These are phyloP conservation scores for Hyperoodon ampullatus DNA, from an alignment of 2,113 vertebrate species.

Conservation along the genomic window DNA sequence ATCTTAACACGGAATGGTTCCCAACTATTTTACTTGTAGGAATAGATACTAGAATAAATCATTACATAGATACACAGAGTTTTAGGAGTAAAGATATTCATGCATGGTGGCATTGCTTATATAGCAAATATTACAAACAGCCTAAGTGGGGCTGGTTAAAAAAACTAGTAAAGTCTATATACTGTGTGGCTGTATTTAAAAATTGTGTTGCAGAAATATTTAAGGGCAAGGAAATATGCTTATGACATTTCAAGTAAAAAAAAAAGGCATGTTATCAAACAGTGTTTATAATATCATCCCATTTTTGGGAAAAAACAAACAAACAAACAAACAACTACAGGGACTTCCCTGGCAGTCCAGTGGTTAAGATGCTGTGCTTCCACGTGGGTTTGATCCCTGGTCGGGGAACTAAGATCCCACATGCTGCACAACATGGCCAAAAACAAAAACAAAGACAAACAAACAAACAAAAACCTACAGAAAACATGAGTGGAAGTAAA, in stretches of 20 bases:
- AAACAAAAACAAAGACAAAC: too few species aligned
- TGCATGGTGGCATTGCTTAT: neutral
- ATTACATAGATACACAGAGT: neutral
- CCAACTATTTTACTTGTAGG: neutral
- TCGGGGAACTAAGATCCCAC: too few species aligned
- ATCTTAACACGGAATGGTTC: neutral
- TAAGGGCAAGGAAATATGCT: neutral
- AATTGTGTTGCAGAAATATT: neutral
- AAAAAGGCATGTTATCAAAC: neutral
- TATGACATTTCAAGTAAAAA: neutral
- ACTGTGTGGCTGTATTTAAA: neutral
- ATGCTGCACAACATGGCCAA: too few species aligned
- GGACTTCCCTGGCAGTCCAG: too few species aligned
- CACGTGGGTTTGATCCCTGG: too few species aligned
- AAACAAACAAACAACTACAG: too few species aligned
- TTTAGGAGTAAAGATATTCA: neutral
- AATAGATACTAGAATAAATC: neutral
- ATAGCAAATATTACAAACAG: neutral
- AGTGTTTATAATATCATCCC: neutral
- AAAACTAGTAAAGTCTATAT: neutral
- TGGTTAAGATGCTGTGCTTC: too few species aligned
- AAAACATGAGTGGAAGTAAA: conserved; percentile 10
- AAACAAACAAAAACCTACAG: neutral
- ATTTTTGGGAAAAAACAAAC: neutral
- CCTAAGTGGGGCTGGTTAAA: neutral